phyloP scores from a whole-genome alignment of 2,888 invertebrate species.

The Chymomyza caudatula region DNA sequence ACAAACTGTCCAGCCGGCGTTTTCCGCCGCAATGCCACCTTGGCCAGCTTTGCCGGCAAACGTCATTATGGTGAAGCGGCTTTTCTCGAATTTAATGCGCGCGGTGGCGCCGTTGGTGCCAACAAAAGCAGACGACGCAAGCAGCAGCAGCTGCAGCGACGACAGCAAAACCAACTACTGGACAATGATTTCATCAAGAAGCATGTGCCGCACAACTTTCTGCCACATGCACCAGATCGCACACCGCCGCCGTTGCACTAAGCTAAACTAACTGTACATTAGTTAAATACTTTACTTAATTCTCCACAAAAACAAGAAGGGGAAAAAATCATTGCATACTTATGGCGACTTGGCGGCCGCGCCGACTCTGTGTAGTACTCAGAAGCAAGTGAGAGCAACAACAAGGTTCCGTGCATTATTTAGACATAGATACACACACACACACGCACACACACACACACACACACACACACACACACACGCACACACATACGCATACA shows the following conservation, averaged over 20 bases:
- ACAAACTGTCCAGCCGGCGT: slow-evolving; percentile 82
- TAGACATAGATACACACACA: not conserved
- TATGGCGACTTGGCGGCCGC: slow-evolving; percentile 5
- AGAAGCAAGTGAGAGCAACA: not conserved
- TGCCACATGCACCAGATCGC: slow-evolving; percentile 75
- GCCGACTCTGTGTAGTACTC: not conserved
- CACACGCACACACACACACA: slow-evolving; percentile 8
- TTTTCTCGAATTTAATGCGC: slow-evolving; percentile 22
- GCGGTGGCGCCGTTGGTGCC: not conserved
- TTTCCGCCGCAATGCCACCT: slow-evolving; percentile 67
- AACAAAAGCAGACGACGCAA: slow-evolving; percentile 39
- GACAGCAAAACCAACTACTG: slow-evolving; percentile 54
- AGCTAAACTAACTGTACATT: slow-evolving; percentile 21
- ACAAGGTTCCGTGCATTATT: not conserved
- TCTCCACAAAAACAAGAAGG: slow-evolving; percentile 6
- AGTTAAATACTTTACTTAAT: too few relatives aligned
- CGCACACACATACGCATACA: slow-evolving; percentile 7
- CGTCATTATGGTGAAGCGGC: slow-evolving; percentile 55
- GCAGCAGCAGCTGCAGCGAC: slow-evolving; percentile 43
- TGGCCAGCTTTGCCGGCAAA: slow-evolving; percentile 41
- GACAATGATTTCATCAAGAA: slow-evolving; percentile 74
- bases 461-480: slow-evolving; percentile 1
- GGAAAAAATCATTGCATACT: slow-evolving; percentile 51
- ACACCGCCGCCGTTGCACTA: slow-evolving; percentile 78
- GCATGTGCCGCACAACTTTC: slow-evolving; percentile 76